Conservation (phyloP, 2,113 vertebrate genomes). For the Albula glossodonta region DNA sequence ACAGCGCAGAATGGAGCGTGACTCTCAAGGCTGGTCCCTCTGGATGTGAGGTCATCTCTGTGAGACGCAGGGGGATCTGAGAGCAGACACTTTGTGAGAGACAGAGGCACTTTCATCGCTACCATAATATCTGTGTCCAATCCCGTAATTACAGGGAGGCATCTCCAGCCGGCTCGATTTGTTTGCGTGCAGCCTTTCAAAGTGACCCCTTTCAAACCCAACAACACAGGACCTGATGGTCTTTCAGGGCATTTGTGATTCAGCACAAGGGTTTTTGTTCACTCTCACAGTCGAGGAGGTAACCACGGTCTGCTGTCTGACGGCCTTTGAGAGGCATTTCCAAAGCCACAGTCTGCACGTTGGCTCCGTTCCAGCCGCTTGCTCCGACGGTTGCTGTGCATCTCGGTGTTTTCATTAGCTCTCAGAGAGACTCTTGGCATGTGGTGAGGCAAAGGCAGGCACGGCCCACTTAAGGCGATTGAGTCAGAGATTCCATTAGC, state of each 20-base stretch:
- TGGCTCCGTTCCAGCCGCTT: background rate
- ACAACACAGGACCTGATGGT: background rate
- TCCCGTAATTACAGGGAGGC: background rate
- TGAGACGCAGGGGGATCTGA: background rate
- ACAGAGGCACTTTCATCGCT: background rate
- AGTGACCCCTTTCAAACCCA: background rate
- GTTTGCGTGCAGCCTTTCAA: background rate
- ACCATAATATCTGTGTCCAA: slow-evolving; percentile 2
- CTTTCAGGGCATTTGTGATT: background rate
- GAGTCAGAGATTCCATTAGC: background rate
- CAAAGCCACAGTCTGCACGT: background rate
- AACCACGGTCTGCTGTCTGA: background rate
- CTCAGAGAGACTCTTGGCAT: background rate
- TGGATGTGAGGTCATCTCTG: slow-evolving; percentile 5
- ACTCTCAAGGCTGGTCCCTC: background rate
- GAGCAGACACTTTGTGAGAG: background rate
- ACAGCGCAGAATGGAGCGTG: background rate
- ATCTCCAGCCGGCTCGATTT: background rate
- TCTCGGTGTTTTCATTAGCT: background rate
- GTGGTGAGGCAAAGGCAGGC: background rate
- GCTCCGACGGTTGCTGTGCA: background rate
- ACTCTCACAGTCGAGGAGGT: background rate
- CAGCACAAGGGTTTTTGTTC: background rate
- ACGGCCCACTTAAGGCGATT: background rate
- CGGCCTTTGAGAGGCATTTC: background rate